Conservation (phyloP, 2,888 invertebrate genomes). For the Pseudococcus jackbeardsleyi region DNA sequence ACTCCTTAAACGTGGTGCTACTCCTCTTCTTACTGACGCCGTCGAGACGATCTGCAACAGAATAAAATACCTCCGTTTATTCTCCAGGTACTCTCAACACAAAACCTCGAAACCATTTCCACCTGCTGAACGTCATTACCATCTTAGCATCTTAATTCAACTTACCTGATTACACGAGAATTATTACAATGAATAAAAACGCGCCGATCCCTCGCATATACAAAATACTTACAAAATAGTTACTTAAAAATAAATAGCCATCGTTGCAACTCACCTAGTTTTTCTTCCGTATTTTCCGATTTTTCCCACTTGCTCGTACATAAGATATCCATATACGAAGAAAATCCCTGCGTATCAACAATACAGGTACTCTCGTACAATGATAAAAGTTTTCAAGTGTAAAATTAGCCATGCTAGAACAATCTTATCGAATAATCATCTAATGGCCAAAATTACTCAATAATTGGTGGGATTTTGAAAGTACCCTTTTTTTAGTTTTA, state of each 20-base stretch:
- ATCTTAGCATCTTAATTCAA: slow-evolving; percentile 1
- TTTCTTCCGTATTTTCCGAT: slow-evolving; percentile 83
- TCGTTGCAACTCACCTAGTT: slow-evolving; percentile 81
- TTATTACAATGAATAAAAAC: background rate
- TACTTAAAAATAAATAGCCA: background rate
- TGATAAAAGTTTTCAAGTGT: slow-evolving; percentile 15
- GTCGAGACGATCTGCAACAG: slow-evolving; percentile 89
- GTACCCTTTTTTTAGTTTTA: too few species aligned
- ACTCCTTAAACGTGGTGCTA: slow-evolving; percentile 88
- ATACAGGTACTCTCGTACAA: slow-evolving; percentile 57
- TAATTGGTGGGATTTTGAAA: too few species aligned
- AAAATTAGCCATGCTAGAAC: background rate
- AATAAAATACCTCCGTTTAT: slow-evolving; percentile 65
- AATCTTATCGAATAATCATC: slow-evolving; percentile 4
- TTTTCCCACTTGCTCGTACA: slow-evolving; percentile 87
- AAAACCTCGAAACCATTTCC: background rate
- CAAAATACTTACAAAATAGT: background rate
- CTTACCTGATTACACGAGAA: slow-evolving; percentile 44
- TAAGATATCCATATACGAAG: slow-evolving; percentile 66
- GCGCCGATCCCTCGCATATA: background rate
- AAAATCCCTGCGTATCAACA: slow-evolving; percentile 62
- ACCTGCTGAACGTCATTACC: background rate
- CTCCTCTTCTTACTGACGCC: slow-evolving; percentile 84
- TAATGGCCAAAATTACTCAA: too few species aligned
- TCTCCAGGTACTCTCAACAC: background rate